These are phyloP conservation scores for Micrasema minimum DNA, from an alignment of 1,140 invertebrate genomes.

Conservation along the genomic window DNA sequence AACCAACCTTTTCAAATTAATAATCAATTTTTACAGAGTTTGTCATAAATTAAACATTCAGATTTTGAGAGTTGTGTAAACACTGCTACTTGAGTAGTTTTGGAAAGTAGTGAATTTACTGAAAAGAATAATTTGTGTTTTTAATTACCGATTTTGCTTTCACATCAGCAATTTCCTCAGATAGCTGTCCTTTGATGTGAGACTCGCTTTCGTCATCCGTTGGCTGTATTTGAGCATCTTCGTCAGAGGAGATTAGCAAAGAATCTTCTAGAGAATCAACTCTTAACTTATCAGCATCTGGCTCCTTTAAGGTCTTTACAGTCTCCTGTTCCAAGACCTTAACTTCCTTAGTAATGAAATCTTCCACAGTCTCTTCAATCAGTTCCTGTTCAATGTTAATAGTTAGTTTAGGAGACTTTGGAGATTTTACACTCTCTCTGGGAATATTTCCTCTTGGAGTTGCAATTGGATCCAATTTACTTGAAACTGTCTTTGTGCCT, in stretches of 20 bases:
- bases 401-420: conserved; percentile 46
- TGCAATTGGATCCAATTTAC: conserved; percentile 12
- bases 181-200: conserved; percentile 43
- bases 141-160: conserved; percentile 40
- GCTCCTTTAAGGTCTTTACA: conserved; percentile 34
- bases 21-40: neutral
- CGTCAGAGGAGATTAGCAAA: conserved; percentile 50
- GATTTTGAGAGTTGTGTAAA: neutral
- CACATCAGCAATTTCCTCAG: conserved; percentile 29
- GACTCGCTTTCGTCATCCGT: conserved; percentile 52
- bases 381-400: conserved; percentile 46
- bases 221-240: conserved; percentile 50
- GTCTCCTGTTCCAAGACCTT: conserved; percentile 40
- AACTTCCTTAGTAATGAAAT: conserved; percentile 35
- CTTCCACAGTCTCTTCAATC: conserved; percentile 26
- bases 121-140: neutral
- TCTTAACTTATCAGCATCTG: conserved; percentile 42
- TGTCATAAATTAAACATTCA: neutral
- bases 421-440: conserved; percentile 29
- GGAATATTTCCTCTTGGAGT: conserved; percentile 13
- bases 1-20: no score
- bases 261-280: conserved; percentile 51
- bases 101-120: neutral
- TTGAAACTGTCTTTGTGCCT: neutral
- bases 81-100: neutral